Conservation (phyloP, 2,888 invertebrate genomes). For the Trissoscelio sp. region DNA sequence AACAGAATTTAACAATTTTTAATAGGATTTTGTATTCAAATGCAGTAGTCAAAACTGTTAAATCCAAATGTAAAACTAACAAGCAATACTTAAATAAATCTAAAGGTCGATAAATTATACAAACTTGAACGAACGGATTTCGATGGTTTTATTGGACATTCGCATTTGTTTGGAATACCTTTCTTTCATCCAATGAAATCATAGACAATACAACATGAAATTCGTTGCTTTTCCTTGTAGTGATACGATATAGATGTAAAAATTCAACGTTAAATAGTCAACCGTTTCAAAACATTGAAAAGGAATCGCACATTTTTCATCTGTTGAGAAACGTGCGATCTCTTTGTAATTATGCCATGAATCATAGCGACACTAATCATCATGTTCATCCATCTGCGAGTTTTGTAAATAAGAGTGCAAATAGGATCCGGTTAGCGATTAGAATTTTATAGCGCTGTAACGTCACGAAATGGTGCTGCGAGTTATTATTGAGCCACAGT, state of each 20-base stretch:
- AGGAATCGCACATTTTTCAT: background rate
- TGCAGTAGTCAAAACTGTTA: background rate
- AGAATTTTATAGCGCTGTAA: slow-evolving; percentile 26
- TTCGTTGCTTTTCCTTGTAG: slow-evolving; percentile 26
- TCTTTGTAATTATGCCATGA: too few species aligned
- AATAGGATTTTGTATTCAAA: too few species aligned
- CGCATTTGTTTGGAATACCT: slow-evolving; percentile 6
- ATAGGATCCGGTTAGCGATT: slow-evolving; percentile 22
- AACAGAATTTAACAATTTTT: background rate
- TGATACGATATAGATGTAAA: slow-evolving; percentile 5
- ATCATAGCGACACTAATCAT: too few species aligned
- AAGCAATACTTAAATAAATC: slow-evolving; percentile 35
- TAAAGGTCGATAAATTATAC: background rate
- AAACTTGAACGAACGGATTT: slow-evolving; percentile 13
- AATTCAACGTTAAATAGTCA: slow-evolving; percentile 21
- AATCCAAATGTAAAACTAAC: slow-evolving; percentile 18
- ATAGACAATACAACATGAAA: slow-evolving; percentile 44
- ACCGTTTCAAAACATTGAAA: background rate
- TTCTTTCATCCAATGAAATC: slow-evolving; percentile 36
- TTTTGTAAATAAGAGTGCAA: slow-evolving; percentile 39
- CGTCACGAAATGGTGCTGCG: slow-evolving; percentile 10
- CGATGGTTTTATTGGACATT: slow-evolving; percentile 41
- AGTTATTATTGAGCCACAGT: slow-evolving; percentile 1
- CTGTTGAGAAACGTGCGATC: background rate
- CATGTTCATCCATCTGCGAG: too few species aligned